Conservation (phyloP, 2,888 invertebrate species). For the Pollenia griseotomentosa region DNA sequence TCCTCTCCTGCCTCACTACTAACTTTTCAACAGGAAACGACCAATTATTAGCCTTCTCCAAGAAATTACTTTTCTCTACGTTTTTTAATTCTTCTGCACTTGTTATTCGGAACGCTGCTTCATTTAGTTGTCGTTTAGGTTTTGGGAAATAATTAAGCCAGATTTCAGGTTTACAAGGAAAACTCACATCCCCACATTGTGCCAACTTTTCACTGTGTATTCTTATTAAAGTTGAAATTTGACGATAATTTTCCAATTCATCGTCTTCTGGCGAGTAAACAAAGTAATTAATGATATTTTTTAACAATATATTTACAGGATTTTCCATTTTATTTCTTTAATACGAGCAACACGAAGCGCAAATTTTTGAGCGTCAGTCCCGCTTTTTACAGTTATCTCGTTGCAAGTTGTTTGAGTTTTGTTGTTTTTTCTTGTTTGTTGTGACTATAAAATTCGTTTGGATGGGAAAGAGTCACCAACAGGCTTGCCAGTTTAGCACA, state of each 20-base stretch:
- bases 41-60: constrained; percentile 76
- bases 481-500: no score
- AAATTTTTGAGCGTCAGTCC: not conserved
- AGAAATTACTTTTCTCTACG: constrained; percentile 58
- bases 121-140: constrained; percentile 66
- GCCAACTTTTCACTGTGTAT: constrained; percentile 86
- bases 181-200: constrained; percentile 87
- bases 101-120: constrained; percentile 53
- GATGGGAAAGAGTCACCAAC: no score
- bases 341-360: not conserved
- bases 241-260: constrained; percentile 20
- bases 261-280: not conserved
- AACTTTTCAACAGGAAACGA: constrained; percentile 75
- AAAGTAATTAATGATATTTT: constrained; percentile 60
- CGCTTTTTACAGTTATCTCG: constrained; percentile 31
- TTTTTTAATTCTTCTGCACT: constrained; percentile 48
- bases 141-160: constrained; percentile 85
- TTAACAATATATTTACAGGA: constrained; percentile 58
- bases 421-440: no score
- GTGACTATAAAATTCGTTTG: no score
- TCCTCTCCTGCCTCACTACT: constrained; percentile 76
- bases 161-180: constrained; percentile 86
- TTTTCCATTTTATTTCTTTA: constrained; percentile 65
- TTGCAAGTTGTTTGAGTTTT: not conserved
- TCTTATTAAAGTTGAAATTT: constrained; percentile 84